phyloP scores from a whole-genome alignment of 2,888 invertebrate species.

The Phymatocera aterrima region DNA sequence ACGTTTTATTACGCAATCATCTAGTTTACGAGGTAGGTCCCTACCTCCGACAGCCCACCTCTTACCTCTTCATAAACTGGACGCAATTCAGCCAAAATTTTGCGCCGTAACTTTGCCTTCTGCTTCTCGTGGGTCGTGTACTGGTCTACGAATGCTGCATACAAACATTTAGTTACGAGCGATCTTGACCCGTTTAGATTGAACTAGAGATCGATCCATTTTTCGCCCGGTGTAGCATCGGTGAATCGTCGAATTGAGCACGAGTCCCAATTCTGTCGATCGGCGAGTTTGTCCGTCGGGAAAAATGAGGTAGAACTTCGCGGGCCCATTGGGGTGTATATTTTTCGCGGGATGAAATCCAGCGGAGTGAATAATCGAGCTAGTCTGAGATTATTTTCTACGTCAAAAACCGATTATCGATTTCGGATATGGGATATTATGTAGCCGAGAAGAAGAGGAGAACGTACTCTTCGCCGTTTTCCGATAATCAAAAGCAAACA shows the following conservation, averaged over 20 bases:
- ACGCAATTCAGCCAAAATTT: slow-evolving; percentile 25
- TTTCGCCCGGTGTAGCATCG: no score
- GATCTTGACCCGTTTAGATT: no score
- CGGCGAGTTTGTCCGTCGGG: no score
- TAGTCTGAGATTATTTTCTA: background rate
- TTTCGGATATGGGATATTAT: slow-evolving; percentile 26
- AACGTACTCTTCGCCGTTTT: background rate
- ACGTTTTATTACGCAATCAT: slow-evolving; percentile 46
- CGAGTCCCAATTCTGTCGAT: no score
- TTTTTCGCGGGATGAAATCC: background rate
- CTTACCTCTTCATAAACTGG: slow-evolving; percentile 6
- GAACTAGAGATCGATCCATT: no score
- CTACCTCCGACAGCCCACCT: no score
- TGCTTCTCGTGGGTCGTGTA: background rate
- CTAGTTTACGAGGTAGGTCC: slow-evolving; percentile 39
- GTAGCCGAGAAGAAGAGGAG: background rate
- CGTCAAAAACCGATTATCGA: slow-evolving; percentile 35
- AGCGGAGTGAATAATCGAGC: background rate
- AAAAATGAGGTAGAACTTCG: no score
- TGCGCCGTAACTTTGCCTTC: slow-evolving; percentile 2
- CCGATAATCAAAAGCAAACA: slow-evolving; percentile 26
- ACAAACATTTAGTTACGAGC: background rate
- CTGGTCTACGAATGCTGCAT: no score
- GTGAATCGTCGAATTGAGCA: no score
- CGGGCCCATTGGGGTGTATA: no score